Evolutionary conservation across 2,797 vertebrate genomes (phyloP), one percentile per base, ranked within the genome.

Genomic region (Lepilemur ruficaudatus): DNA sequence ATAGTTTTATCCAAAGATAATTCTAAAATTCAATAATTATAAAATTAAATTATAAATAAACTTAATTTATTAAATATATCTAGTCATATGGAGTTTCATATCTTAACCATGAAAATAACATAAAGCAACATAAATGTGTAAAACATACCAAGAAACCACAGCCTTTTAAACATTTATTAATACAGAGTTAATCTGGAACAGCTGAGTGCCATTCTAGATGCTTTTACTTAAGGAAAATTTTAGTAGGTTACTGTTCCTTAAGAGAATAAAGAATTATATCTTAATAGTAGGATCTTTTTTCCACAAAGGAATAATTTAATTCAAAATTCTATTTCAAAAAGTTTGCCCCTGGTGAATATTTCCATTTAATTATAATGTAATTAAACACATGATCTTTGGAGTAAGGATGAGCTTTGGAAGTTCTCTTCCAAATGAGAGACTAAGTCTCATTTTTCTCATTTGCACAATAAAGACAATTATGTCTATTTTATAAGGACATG

Each of bases 311-410:
- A 80, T 43, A 90, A 52, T 80, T 94, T 67, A 67, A 89, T 23
- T 46, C 13, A 83, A 95, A 96, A 78, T 57, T 8, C 22, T 73
- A 11, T 32, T 76, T 48, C 48, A 50, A 50, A 50, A 75, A 4
- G 7, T 55, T 93, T 92, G 28, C 10, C 14, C 95, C 46, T 83
- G 35, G 46, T 95, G 76, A 90, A 35, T 97, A 84, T 79, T 93
- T 88, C 38, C 22, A 76, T 50, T 41, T 88, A 92, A 81, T 78
- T 84, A 70, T 91, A 91, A 89, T 80, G 12, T 67, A 70, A 87
- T 55, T 91, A 91, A 89, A 70, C 5, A 30, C 28, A n/a, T 81
- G 35, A 30, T 20, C 11, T 88, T 85, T 69, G 14, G 55, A 82
- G 5, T n/a, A 83, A 97, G 35, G n/a, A 61, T 50, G 20, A 96